Evolutionary conservation across 2,888 invertebrate species (phyloP), one percentile per base, ranked within the genome.

Genomic region (Arge pagana): DNA sequence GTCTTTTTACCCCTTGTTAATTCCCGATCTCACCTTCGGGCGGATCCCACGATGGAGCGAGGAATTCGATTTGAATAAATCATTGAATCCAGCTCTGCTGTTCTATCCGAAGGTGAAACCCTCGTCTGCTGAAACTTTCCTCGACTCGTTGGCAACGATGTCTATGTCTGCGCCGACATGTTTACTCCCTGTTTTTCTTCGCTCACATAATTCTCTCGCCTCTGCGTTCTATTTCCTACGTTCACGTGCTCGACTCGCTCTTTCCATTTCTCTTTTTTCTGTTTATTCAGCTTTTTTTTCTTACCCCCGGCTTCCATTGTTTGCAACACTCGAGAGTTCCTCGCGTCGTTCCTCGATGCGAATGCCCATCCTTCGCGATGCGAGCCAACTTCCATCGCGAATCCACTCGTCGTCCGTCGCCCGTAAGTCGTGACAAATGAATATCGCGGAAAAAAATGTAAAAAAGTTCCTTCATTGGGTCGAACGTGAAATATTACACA

Each of bases 41-140:
- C n/a, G n/a, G n/a, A n/a, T n/a, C n/a, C n/a, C n/a, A n/a, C n/a
- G n/a, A n/a, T n/a, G n/a, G n/a, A n/a, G n/a, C n/a, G n/a, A n/a
- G n/a, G n/a, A n/a, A n/a, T n/a, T 26, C 26, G n/a, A 26, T 26
- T 26, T 7, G 24, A 11, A 36, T 36, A 16, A 15, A 36, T 16
- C 36, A 36, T 6, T 15, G 4, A 36, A 33, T 33, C 13, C 13
- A 33, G 26, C 11, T 6, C 11, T 19, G 18, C 28, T 30, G 21
- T 13, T 30, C 31, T 28, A 19, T 21, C 28, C 13, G 19, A 19
- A 42, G 42, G 42, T 42, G n/a, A 19, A 42, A 42, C 19, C 30
- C 42, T 30, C 13, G 30, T 42, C 21, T 19, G 30, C 11, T 4
- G 19, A 28, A 42, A 42, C 19, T 42, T 42, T 42, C n/a, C 11